Evolutionary conservation across 1,140 invertebrate genomes (phyloP), one percentile per base, ranked within the genome.

Genomic region (Telenomus remus): DNA sequence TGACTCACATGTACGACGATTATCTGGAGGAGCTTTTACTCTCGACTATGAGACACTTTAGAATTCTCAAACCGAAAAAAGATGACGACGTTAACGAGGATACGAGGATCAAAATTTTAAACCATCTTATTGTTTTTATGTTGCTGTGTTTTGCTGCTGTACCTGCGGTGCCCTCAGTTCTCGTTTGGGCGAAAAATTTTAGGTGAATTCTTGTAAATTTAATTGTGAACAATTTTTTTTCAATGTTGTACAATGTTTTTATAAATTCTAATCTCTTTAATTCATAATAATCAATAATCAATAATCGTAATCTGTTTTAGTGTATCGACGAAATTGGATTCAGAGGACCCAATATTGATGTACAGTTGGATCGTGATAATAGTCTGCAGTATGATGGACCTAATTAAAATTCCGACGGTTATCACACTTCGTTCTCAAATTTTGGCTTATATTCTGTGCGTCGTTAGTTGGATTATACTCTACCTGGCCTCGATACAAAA

Each of bases 11-110:
- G 72, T 75, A 75, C 13, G 64, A 94, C 83, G 92, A 94, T 81
- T 93, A 92, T 79, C 80, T 94, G 11, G 93, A 94, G 85, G 90
- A 92, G 80, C 89, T 91, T 11, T 79, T 88, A 11, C 71, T 87
- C 48, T 70, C 81, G 4, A 80, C 82, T 0, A 76, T 88, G 9
- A 79, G 64, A 15, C 54, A 69, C 54, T 69, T 75, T 19, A 75
- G 69, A 55, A 70, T 80, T 12, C 65, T 80, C 4, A 81, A 79
- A 74, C 10, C 50, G 44, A 66, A 65, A 6, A 79, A 72, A 34
- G 9, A 66, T 1, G 16, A 65, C 8, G 43, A 73, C 34, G 56
- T 66, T 0, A 63, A 72, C 10, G 48, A 81, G 46, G 71, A 35
- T 44, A 76, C 56, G 19, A 74, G 80, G 66, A 48, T 80, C 49